Evolutionary conservation across 92 coral and sea anemone species (phyloP), one percentile per base, ranked within the genome.

Genomic region (Palythoa grandiflora): DNA sequence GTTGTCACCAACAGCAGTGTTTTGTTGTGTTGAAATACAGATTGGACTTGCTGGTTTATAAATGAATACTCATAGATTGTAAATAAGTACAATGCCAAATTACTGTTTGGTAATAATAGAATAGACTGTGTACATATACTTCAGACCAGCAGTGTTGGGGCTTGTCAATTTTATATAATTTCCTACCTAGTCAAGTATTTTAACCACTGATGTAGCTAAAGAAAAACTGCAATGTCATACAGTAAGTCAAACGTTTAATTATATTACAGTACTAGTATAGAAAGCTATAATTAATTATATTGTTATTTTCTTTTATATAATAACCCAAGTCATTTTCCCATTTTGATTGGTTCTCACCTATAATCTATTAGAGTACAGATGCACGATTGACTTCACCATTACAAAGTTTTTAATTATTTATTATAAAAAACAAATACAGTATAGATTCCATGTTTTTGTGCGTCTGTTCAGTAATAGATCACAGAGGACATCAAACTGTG

Each of bases 21-120:
- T 94, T 90, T 84, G 94, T 92, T 36, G 78, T 91, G 12, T 78
- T 91, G 44, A 80, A 87, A 55, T 92, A 94, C 76, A 85, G 91
- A 59, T 50, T 94, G 4, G 98, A 94, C 85, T 71, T 61, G 68
- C 19, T 61, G 68, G 19, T 16, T 61, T 61, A 61, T 7, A 61
- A 61, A 61, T 61, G 68, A 16, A 78, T 79, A 61, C 19, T 61
- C 19, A 0, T 16, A 20, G 19, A 61, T 61, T 61, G 68, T 3
- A 61, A 61, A 61, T 61, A 15, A 15, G 19, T 61, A 15, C 19
- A 14, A 61, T 3, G 47, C 47, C 47, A 40, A 40, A 40, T 40
- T 40, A 40, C 47, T 40, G 47, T 40, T 40, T 40, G 6, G 47
- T 40, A 40, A 40, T 1, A 40, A 40, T 40, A 40, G 47, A 40